phyloP scores from a whole-genome alignment of 2,888 invertebrate genomes.

The Drepana falcataria region DNA sequence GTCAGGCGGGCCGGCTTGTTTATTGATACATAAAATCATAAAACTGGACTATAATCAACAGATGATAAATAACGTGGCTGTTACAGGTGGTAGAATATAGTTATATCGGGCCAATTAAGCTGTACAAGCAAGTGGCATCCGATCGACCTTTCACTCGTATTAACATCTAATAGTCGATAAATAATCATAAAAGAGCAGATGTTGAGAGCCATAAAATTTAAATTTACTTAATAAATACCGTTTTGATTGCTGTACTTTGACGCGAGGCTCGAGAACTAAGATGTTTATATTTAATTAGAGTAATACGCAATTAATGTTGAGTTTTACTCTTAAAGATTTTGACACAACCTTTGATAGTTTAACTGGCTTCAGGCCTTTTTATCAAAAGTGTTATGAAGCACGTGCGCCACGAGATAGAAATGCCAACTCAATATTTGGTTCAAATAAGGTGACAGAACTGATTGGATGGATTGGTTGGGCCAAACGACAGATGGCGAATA shows the following conservation, averaged over 20 bases:
- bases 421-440: too few relatives aligned
- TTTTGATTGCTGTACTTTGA: background rate
- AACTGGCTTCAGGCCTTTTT: background rate
- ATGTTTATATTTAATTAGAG: background rate
- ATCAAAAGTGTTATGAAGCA: background rate
- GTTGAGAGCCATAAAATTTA: conserved; percentile 8
- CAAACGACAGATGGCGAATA: too few relatives aligned
- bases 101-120: conserved; percentile 19
- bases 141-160: conserved; percentile 21
- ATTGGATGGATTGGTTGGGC: too few relatives aligned
- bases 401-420: too few relatives aligned
- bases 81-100: conserved; percentile 9
- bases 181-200: conserved; percentile 12
- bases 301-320: too few relatives aligned
- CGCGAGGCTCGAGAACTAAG: background rate
- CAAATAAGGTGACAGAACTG: conserved; percentile 33
- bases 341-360: too few relatives aligned
- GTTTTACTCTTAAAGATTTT: too few relatives aligned
- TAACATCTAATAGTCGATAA: conserved; percentile 18
- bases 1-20: background rate
- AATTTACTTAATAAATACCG: conserved; percentile 5
- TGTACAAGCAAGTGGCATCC: conserved; percentile 14
- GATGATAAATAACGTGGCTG: conserved; percentile 1
- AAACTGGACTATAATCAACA: background rate
- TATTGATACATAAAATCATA: background rate